Conservation (phyloP, 1,140 invertebrate genomes). For the Drosophila fuyamai region DNA sequence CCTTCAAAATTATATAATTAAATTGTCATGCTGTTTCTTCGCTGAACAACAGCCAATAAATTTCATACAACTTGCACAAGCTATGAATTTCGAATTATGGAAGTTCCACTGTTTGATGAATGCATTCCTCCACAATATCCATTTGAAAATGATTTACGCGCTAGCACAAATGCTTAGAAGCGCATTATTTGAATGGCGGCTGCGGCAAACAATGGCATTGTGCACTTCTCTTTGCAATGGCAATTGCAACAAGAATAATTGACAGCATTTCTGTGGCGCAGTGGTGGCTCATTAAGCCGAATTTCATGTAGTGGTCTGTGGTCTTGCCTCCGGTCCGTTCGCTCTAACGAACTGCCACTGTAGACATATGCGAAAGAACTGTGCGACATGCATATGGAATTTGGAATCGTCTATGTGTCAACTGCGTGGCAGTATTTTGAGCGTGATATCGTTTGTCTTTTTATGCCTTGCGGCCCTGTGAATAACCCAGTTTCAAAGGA, state of each 20-base stretch:
- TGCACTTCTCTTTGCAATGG: constrained; percentile 16
- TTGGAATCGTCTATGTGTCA: constrained; percentile 51
- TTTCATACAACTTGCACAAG: neutral
- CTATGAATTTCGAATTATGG: neutral
- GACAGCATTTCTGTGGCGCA: constrained; percentile 35
- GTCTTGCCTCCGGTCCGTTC: neutral
- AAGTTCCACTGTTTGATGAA: constrained; percentile 2
- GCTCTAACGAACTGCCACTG: neutral
- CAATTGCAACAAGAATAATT: constrained; percentile 48
- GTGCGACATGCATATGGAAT: constrained; percentile 43
- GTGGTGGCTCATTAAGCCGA: constrained; percentile 4
- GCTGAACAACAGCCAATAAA: neutral
- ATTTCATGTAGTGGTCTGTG: neutral
- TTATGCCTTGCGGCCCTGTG: constrained; percentile 15
- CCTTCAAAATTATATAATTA: no score
- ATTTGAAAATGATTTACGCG: constrained; percentile 53
- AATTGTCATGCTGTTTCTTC: neutral
- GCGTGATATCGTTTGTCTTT: constrained; percentile 37
- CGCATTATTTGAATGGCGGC: constrained; percentile 56
- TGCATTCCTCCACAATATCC: neutral
- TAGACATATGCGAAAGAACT: constrained; percentile 6
- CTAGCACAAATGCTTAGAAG: constrained; percentile 44
- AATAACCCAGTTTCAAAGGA: constrained; percentile 21
- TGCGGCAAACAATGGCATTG: constrained; percentile 37
- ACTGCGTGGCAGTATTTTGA: constrained; percentile 38